Evolutionary conservation across 2,113 vertebrate genomes (phyloP), one percentile per base, ranked within the genome.

Genomic region (Xenopus borealis): DNA sequence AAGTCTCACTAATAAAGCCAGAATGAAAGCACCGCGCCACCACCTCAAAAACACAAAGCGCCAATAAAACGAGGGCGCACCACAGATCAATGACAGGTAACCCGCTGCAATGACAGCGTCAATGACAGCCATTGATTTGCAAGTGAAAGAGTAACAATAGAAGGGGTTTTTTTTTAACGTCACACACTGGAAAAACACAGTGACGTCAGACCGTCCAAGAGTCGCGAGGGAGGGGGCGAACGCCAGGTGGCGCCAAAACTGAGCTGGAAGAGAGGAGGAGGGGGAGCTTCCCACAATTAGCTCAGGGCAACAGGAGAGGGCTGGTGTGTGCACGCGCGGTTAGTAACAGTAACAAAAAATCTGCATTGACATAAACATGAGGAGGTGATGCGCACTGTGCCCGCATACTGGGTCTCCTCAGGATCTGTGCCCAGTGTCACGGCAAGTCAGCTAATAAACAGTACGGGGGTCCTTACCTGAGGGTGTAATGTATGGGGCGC

Each of bases 71-170:
- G 23, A 1, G 33, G 1, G 8, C 1, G 33, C 8, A 6, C 33
- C 3, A 7, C 33, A 40, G 33, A 40, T 40, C 3, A 2, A 40
- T 6, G 8, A 9, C 33, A 40, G 33, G 33, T 40, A 40, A 40
- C 33, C 47, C 3, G 47, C 3, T 12, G 47, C 47, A 50, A 4
- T 50, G 47, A 13, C 47, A 50, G 47, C 3, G 10, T 12, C 14
- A 50, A 50, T 6, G 14, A 2, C 33, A 6, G 9, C 47, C 12
- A 16, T 10, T 13, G 47, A 12, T 50, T 2, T 10, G 47, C 12
- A 62, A 20, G 3, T 10, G 7, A 59, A 18, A 59, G 62, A 46
- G 50, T 10, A 75, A 69, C 65, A 69, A 76, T 76, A 69, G 71
- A 19, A 12, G 40, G 57, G 3, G 4, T 7, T 45, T 4, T 27